phyloP scores from a whole-genome alignment of 92 coral and sea anemone species.

The Epizoanthus ramosus region DNA sequence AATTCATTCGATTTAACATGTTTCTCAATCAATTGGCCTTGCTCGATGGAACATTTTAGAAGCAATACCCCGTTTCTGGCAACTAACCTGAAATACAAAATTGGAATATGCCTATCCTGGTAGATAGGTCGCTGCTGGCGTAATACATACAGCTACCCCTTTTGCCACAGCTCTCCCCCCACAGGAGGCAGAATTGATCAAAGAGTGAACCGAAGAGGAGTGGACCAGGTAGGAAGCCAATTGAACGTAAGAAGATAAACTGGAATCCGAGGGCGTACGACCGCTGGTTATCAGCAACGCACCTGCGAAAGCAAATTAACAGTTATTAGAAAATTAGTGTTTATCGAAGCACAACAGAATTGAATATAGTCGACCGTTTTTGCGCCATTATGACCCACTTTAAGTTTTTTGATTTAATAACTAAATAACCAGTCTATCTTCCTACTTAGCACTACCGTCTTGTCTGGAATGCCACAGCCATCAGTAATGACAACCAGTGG shows the following conservation, averaged over 20 bases:
- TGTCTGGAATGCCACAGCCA: too few species aligned
- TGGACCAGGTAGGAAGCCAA: constrained; percentile 94
- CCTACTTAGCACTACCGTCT: too few species aligned
- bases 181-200: constrained; percentile 74
- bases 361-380: neutral
- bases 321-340: neutral
- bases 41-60: too few species aligned
- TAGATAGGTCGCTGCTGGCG: constrained; percentile 61
- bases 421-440: too few species aligned
- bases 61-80: too few species aligned
- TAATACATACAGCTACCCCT: constrained; percentile 86
- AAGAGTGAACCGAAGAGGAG: constrained; percentile 81
- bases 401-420: too few species aligned
- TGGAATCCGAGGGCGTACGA: constrained; percentile 96
- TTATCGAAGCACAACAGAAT: neutral
- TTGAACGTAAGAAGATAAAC: constrained; percentile 75
- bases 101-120: constrained; percentile 39
- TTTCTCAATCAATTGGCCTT: too few species aligned
- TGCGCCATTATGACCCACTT: too few species aligned
- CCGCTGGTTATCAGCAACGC: constrained; percentile 92
- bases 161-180: constrained; percentile 93
- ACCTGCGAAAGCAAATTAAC: constrained; percentile 52
- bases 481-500: too few species aligned
- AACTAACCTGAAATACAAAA: constrained; percentile 38
- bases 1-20: too few species aligned